Percentiles rank a stretch among this genome's conserved stretches.
These are phyloP conservation scores for Dioctria linearis DNA, from an alignment of 2,888 invertebrate species.

Conservation along the genomic window DNA sequence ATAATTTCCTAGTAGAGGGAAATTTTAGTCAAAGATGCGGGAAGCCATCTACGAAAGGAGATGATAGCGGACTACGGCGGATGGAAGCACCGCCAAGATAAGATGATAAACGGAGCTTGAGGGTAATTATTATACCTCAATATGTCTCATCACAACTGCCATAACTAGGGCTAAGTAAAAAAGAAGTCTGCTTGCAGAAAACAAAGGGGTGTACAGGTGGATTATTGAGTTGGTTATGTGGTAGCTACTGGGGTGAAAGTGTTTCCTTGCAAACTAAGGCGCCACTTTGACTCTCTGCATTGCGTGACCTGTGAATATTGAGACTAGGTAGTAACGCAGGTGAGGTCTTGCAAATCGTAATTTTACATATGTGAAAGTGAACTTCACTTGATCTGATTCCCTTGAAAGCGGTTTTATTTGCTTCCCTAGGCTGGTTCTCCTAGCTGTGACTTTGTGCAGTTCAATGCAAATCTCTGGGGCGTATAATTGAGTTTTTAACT, in stretches of 20 bases:
- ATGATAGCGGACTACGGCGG: conserved; percentile 23
- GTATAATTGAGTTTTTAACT: conserved; percentile 29
- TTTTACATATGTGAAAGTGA: conserved; percentile 45
- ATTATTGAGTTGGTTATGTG: not conserved
- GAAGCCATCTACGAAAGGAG: conserved; percentile 26
- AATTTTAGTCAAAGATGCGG: conserved; percentile 22
- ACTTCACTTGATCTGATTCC: conserved; percentile 37
- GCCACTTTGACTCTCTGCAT: conserved; percentile 42
- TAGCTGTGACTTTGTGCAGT: conserved; percentile 14
- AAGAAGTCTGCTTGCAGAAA: not conserved
- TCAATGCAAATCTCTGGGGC: conserved; percentile 16
- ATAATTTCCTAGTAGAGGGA: conserved; percentile 19
- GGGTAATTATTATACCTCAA: conserved; percentile 25
- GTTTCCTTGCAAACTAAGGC: conserved; percentile 24
- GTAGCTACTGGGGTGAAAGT: conserved; percentile 17
- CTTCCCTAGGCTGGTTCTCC: not conserved
- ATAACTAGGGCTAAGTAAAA: not conserved
- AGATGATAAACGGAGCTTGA: conserved; percentile 42
- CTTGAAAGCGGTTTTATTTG: conserved; percentile 25
- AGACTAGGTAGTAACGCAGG: conserved; percentile 9
- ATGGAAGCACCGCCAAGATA: conserved; percentile 36
- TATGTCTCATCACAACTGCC: not conserved
- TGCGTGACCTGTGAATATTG: conserved; percentile 44
- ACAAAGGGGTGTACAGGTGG: not conserved
- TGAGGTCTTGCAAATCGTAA: conserved; percentile 26